A percentile compares a stretch with the other conserved stretches of the same genome.
Evolutionary conservation across 2,113 vertebrate species (phyloP).

Genomic region (Anser brachyrhynchus): DNA sequence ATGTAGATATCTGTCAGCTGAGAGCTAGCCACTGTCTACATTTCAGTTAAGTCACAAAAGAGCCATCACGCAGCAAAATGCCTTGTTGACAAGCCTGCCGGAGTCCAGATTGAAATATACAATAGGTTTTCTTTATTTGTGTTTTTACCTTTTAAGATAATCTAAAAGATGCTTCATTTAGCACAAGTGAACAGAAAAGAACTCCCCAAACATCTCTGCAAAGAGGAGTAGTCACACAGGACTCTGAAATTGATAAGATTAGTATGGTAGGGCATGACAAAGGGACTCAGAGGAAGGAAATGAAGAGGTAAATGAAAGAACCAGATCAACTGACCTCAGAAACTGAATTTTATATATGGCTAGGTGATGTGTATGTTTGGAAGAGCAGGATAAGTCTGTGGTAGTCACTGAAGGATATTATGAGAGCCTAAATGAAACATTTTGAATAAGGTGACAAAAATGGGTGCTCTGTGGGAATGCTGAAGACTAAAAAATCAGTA

Average conservation of each 20-base stretch:
- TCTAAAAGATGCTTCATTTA: background rate
- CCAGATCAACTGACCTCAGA: background rate
- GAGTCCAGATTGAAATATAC: background rate
- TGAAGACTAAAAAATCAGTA: background rate
- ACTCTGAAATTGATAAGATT: background rate
- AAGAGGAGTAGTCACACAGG: background rate
- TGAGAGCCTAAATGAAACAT: background rate
- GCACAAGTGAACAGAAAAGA: background rate
- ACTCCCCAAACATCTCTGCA: background rate
- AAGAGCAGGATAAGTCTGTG: background rate
- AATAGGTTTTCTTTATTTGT: background rate
- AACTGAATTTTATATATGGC: background rate
- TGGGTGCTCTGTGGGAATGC: rapidly evolving
- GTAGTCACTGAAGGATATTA: background rate
- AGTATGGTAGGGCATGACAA: background rate
- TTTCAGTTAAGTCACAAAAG: background rate
- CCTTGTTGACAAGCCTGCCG: background rate
- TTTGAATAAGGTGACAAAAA: background rate
- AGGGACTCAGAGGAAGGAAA: background rate
- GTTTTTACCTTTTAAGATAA: background rate
- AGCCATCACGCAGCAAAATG: background rate
- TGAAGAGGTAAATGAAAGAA: background rate
- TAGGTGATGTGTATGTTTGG: background rate
- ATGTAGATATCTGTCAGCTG: background rate
- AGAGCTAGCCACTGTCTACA: background rate